These are phyloP conservation scores for Caenorhabditis doughertyi DNA, from an alignment of 2,888 invertebrate genomes.

Conservation along the genomic window DNA sequence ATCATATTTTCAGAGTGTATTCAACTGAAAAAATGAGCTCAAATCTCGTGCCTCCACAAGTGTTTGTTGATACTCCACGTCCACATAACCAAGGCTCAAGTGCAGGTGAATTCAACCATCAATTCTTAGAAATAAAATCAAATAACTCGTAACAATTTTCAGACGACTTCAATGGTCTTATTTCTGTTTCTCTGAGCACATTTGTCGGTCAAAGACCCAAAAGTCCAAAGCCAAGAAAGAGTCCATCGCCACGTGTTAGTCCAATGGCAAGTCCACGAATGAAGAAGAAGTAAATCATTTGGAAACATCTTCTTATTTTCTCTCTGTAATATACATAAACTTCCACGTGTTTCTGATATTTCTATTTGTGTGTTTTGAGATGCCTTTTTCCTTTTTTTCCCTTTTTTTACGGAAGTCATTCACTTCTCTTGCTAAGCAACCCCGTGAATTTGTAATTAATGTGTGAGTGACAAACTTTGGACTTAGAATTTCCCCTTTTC, in stretches of 20 bases:
- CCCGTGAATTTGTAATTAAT: conserved; percentile 51
- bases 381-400: not conserved
- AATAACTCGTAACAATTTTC: conserved; percentile 8
- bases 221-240: conserved; percentile 50
- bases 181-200: conserved; percentile 56
- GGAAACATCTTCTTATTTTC: not conserved
- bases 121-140: not conserved
- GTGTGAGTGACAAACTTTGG: conserved; percentile 38
- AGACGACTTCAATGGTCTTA: conserved; percentile 59
- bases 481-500: too few species aligned
- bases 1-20: not conserved
- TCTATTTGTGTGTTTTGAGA: not conserved
- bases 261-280: conserved; percentile 56
- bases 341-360: conserved; percentile 17
- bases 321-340: conserved; percentile 7
- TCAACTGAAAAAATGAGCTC: conserved; percentile 51
- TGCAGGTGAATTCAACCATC: conserved; percentile 54
- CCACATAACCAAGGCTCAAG: conserved; percentile 51
- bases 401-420: conserved; percentile 23
- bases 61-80: conserved; percentile 69
- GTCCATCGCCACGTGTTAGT: conserved; percentile 58
- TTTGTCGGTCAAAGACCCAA: conserved; percentile 55
- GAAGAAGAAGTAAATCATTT: conserved; percentile 48
- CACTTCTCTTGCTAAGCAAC: not conserved
- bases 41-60: conserved; percentile 68